These are phyloP conservation scores for Bombylius major DNA, from an alignment of 2,888 invertebrate genomes.

Conservation along the genomic window DNA sequence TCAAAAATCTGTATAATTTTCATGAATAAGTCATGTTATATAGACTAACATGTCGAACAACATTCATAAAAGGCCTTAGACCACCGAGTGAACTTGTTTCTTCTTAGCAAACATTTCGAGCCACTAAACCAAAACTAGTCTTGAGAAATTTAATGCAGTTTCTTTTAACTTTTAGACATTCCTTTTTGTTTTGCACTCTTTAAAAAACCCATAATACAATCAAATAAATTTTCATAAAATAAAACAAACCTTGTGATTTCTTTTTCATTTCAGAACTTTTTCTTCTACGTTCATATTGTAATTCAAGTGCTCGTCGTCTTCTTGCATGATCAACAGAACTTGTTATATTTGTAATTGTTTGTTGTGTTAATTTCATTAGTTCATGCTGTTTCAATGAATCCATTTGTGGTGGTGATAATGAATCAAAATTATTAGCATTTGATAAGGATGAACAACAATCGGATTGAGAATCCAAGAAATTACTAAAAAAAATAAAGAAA, in stretches of 20 bases:
- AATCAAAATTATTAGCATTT: conserved; percentile 43
- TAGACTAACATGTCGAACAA: too few relatives aligned
- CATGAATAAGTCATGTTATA: too few relatives aligned
- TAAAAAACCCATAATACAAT: too few relatives aligned
- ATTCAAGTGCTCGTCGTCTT: conserved; percentile 33
- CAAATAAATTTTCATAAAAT: too few relatives aligned
- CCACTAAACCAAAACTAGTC: too few relatives aligned
- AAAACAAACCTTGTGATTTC: conserved; percentile 30
- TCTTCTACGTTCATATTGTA: conserved; percentile 34
- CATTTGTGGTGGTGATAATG: conserved; percentile 39
- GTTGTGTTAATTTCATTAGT: conserved; percentile 30
- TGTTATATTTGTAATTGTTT: conserved; percentile 27
- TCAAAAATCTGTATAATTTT: too few relatives aligned
- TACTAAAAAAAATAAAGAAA: conserved; percentile 27
- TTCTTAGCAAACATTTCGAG: too few relatives aligned
- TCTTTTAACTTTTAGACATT: too few relatives aligned
- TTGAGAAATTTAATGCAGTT: too few relatives aligned
- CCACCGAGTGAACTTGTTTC: too few relatives aligned
- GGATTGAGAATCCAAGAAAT: conserved; percentile 79
- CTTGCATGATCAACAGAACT: conserved; percentile 33
- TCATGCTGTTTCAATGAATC: conserved; percentile 30
- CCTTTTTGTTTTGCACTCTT: too few relatives aligned
- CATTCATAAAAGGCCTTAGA: too few relatives aligned
- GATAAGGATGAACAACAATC: conserved; percentile 74
- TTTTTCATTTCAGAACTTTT: conserved; percentile 32